These are phyloP conservation scores for Rapana venosa DNA, from an alignment of 2,888 invertebrate species.

Conservation along the genomic window DNA sequence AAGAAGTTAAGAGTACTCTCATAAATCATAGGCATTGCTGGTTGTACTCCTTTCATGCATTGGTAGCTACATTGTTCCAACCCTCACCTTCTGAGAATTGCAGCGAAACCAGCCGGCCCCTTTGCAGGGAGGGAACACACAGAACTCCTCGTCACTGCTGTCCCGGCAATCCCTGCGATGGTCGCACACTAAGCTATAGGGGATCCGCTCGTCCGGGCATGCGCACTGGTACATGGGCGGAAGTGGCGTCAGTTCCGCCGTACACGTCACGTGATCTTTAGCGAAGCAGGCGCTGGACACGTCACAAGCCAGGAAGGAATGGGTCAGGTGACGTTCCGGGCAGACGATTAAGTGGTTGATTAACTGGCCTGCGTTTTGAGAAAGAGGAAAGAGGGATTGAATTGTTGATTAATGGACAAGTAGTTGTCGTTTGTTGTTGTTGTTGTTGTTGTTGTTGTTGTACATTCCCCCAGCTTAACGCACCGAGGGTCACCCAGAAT, in stretches of 20 bases:
- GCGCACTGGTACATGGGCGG: constrained; percentile 33
- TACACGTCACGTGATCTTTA: constrained; percentile 5
- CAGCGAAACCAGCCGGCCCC: not conserved
- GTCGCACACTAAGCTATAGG: constrained; percentile 36
- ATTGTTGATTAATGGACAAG: not conserved
- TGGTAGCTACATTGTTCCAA: too few species aligned
- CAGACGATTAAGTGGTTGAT: not conserved
- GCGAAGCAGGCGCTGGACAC: constrained; percentile 20
- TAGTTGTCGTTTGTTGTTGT: too few species aligned
- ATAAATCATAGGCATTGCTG: too few species aligned
- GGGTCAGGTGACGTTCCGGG: constrained; percentile 16
- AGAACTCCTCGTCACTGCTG: constrained; percentile 36
- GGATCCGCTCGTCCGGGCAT: constrained; percentile 18
- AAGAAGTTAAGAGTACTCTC: too few species aligned
- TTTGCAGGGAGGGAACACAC: constrained; percentile 15
- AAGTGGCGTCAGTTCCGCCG: constrained; percentile 9
- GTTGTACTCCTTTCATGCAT: too few species aligned
- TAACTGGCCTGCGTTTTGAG: not conserved
- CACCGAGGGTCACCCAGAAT: too few species aligned
- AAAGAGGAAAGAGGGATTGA: not conserved
- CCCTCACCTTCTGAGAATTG: constrained; percentile 4
- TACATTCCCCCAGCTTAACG: too few species aligned
- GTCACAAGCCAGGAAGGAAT: constrained; percentile 32
- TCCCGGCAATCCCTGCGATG: constrained; percentile 27
- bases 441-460: too few species aligned